Evolutionary conservation across 30 jellyfish, hydroid and myxozoan genomes (phyloP).

Genomic region (Haliclystus octoradiatus): DNA sequence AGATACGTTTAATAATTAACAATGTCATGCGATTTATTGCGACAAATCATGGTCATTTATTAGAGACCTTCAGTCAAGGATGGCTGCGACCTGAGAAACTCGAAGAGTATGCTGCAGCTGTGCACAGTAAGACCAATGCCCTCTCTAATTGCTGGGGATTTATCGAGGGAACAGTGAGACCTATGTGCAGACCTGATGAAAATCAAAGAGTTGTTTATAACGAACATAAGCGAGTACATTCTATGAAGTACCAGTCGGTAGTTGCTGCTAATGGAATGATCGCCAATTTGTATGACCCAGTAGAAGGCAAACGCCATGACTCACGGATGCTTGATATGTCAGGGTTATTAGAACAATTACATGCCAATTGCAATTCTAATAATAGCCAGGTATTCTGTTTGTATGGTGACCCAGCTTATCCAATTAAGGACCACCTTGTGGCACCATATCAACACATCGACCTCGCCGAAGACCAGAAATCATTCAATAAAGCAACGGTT

Average conservation of each 20-base stretch:
- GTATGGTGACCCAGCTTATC: too few relatives aligned
- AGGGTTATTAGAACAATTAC: too few relatives aligned
- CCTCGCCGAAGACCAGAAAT: slow-evolving; percentile 19
- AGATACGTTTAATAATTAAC: slow-evolving; percentile 38
- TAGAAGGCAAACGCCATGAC: slow-evolving; percentile 28
- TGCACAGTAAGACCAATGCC: slow-evolving; percentile 18
- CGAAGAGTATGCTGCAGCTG: slow-evolving; percentile 31
- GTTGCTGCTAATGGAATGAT: slow-evolving; percentile 28
- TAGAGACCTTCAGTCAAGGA: slow-evolving; percentile 28
- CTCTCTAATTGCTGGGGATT: too few relatives aligned
- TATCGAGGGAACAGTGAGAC: too few relatives aligned
- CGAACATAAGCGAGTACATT: slow-evolving; percentile 41
- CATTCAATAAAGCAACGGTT: slow-evolving; percentile 24
- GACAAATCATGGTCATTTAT: slow-evolving; percentile 4
- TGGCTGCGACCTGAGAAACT: slow-evolving; percentile 39
- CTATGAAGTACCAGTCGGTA: too few relatives aligned
- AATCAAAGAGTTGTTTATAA: slow-evolving; percentile 29
- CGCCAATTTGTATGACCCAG: slow-evolving; percentile 30
- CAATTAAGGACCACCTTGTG: slow-evolving; percentile 25
- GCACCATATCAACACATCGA: slow-evolving; percentile 30
- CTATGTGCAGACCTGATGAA: slow-evolving; percentile 17
- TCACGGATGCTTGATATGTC: slow-evolving; percentile 21
- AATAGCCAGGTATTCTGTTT: slow-evolving; percentile 32
- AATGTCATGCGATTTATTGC: slow-evolving; percentile 1
- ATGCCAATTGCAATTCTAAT: slow-evolving; percentile 9